These are phyloP conservation scores for Sebastes paucispinis DNA, from an alignment of 2,797 vertebrate species.

Conservation along the genomic window DNA sequence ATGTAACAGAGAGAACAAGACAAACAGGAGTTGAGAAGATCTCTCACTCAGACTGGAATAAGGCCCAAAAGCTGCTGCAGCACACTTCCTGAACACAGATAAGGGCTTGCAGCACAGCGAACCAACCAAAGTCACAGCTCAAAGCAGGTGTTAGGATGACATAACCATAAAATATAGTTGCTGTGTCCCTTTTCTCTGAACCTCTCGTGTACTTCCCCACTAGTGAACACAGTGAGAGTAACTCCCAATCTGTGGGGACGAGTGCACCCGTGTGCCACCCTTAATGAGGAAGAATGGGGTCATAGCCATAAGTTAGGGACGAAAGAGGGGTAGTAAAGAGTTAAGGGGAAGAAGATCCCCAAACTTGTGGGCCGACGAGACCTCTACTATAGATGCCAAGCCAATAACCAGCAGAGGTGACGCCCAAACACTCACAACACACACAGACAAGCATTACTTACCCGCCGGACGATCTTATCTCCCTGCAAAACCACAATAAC, in stretches of 20 bases:
- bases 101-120: conserved; percentile 35
- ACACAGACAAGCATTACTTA: conserved; percentile 86
- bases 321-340: conserved; percentile 46
- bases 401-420: conserved; percentile 67
- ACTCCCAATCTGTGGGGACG: not conserved
- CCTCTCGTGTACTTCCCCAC: conserved; percentile 4
- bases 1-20: not conserved
- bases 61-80: conserved; percentile 25
- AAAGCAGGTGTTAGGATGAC: conserved; percentile 33
- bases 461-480: conserved; percentile 99
- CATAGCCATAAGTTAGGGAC: conserved; percentile 33
- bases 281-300: conserved; percentile 21
- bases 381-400: conserved; percentile 77
- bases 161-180: conserved; percentile 11
- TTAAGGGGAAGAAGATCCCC: conserved; percentile 81
- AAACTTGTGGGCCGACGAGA: conserved; percentile 71
- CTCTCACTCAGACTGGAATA: conserved; percentile 10
- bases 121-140: conserved; percentile 30
- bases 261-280: conserved; percentile 9
- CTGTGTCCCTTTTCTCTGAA: conserved; percentile 11
- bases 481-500: conserved; percentile 97
- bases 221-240: not conserved
- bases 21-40: not conserved
- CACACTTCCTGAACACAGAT: conserved; percentile 43
- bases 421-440: conserved; percentile 71